Percentiles rank a stretch among this genome's conserved stretches.
phyloP scores from a whole-genome alignment of 2,113 vertebrate genomes.

The Cricetomys ansorgei region DNA sequence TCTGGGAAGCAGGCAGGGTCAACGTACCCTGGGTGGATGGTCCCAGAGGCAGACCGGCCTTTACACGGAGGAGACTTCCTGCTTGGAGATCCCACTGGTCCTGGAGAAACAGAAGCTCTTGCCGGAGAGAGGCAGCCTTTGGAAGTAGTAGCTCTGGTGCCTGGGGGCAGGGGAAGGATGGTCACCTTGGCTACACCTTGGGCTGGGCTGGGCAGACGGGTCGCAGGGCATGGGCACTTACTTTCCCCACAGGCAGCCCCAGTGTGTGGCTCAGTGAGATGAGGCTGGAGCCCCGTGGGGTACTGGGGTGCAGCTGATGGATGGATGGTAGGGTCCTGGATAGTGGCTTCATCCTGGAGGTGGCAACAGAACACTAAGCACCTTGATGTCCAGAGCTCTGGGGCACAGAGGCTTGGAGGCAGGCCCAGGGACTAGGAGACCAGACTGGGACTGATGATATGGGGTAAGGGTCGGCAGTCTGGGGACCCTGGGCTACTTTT shows the following conservation, averaged over 20 bases:
- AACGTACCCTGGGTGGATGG: constrained; percentile 63
- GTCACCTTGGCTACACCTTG: background rate
- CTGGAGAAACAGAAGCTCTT: constrained; percentile 76
- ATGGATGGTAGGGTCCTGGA: constrained; percentile 62
- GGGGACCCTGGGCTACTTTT: background rate
- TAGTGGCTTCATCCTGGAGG: constrained; percentile 23
- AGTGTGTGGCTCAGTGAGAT: constrained; percentile 40
- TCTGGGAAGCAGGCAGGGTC: background rate
- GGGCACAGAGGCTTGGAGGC: background rate
- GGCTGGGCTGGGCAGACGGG: background rate
- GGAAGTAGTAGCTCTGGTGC: constrained; percentile 74
- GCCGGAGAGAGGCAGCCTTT: constrained; percentile 64
- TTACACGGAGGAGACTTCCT: constrained; percentile 54
- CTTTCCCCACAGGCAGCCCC: constrained; percentile 67
- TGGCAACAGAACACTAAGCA: background rate
- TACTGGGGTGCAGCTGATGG: constrained; percentile 59
- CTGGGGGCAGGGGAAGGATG: background rate
- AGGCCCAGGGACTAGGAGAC: background rate
- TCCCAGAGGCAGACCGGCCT: constrained; percentile 39
- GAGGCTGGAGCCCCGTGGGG: constrained; percentile 53
- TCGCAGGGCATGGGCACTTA: background rate
- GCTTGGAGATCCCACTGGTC: constrained; percentile 54
- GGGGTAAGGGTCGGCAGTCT: background rate
- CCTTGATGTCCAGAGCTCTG: background rate
- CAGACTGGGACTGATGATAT: background rate